Percentiles rank a stretch among this genome's conserved stretches.
Conservation (phyloP, 53 echinoderm and acorn worm species). For the Patiria pectinifera region DNA sequence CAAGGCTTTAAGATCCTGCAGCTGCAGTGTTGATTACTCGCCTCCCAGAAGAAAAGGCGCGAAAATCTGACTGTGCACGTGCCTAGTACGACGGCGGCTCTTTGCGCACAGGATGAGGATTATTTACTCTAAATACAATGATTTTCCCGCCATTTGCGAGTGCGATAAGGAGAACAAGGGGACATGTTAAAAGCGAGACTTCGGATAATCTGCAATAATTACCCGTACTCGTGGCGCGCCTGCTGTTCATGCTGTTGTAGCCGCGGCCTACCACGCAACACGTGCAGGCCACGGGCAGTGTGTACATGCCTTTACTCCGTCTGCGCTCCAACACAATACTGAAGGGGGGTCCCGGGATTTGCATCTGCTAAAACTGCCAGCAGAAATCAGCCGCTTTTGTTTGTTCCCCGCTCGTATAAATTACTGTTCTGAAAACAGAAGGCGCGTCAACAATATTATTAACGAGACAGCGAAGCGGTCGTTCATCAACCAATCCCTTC, state of each 20-base stretch:
- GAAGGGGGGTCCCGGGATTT: not conserved
- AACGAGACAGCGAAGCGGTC: conserved; percentile 32
- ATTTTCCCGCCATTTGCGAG: conserved; percentile 44
- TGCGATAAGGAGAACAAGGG: conserved; percentile 54
- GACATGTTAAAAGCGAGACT: conserved; percentile 5
- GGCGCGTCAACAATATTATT: not conserved
- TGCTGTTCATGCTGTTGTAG: not conserved
- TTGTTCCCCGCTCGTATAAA: conserved; percentile 15
- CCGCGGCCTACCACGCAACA: conserved; percentile 23
- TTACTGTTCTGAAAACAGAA: not conserved
- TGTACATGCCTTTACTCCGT: conserved; percentile 33
- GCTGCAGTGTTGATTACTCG: conserved; percentile 33
- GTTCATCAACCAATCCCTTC: conserved; percentile 37
- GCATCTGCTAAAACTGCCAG: conserved; percentile 45
- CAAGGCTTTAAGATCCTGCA: not conserved
- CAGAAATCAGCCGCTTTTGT: conserved; percentile 56
- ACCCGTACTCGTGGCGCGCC: not conserved
- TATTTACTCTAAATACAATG: conserved; percentile 30
- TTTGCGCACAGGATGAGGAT: conserved; percentile 6
- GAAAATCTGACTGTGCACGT: conserved; percentile 13
- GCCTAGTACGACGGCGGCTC: not conserved
- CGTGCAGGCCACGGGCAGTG: conserved; percentile 43
- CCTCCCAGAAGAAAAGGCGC: conserved; percentile 32
- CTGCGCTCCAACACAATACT: not conserved
- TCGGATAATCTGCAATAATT: conserved; percentile 47